Evolutionary conservation across 2,888 invertebrate species (phyloP).

Genomic region (Rotaria macrura): DNA sequence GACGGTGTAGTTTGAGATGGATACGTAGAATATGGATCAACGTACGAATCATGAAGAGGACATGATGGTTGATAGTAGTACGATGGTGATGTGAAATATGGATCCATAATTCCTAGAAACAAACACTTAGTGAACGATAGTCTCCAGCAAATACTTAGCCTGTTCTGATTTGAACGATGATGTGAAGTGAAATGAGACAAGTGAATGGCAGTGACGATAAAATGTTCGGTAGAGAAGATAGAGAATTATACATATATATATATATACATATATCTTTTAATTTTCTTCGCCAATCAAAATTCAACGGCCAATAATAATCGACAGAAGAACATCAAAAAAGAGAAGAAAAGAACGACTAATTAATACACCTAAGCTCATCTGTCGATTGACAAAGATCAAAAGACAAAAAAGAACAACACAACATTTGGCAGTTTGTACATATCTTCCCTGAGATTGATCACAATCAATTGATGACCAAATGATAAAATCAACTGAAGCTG

Average conservation of each 20-base stretch:
- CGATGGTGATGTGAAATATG: not conserved
- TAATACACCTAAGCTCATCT: constrained; percentile 12
- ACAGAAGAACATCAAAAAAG: not conserved
- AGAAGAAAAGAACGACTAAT: not conserved
- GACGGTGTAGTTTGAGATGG: not conserved
- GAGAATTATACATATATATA: not conserved
- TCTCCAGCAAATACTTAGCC: not conserved
- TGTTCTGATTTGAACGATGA: not conserved
- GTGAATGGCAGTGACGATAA: not conserved
- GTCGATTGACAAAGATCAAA: not conserved
- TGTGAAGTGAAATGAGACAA: not conserved
- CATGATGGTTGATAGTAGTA: not conserved
- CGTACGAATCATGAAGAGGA: not conserved
- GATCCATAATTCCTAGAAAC: not conserved
- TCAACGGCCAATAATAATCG: not conserved
- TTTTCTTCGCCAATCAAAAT: not conserved
- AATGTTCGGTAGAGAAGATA: not conserved
- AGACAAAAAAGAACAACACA: not conserved
- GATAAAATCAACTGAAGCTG: no score
- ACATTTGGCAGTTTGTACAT: not conserved
- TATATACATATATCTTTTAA: not conserved
- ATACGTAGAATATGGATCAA: not conserved
- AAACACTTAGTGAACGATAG: not conserved
- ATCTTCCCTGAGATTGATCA: not conserved
- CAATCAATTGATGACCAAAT: not conserved